Evolutionary conservation across 2,797 vertebrate genomes (phyloP).

Genomic region (Microcaecilia unicolor): DNA sequence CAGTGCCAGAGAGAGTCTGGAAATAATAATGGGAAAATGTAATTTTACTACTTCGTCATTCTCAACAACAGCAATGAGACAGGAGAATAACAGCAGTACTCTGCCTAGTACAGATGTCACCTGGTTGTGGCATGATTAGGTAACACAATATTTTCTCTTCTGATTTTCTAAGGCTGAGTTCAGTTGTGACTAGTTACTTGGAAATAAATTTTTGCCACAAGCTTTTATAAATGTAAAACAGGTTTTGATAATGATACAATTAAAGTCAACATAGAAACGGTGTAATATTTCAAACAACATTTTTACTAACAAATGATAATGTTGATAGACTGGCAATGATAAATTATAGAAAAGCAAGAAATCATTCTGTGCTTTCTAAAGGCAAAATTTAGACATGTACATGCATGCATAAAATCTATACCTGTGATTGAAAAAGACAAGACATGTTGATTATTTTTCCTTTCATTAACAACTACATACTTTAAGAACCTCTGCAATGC

Average conservation of each 20-base stretch:
- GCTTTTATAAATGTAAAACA: background rate
- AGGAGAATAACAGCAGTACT: constrained; percentile 50
- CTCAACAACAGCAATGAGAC: constrained; percentile 49
- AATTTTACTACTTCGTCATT: constrained; percentile 62
- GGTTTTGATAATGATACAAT: background rate
- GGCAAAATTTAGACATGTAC: no score
- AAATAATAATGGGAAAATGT: constrained; percentile 70
- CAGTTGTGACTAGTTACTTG: constrained; percentile 29
- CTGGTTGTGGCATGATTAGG: constrained; percentile 49
- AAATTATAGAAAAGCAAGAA: no score
- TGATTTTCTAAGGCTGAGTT: constrained; percentile 36
- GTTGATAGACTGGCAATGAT: no score
- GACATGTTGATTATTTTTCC: no score
- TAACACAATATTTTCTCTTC: constrained; percentile 37
- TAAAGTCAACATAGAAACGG: no score
- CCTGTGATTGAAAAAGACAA: no score
- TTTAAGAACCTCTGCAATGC: no score
- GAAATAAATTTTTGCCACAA: background rate
- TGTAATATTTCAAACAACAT: no score
- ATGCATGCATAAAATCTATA: no score
- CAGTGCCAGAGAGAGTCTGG: constrained; percentile 60
- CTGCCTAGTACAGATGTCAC: constrained; percentile 54
- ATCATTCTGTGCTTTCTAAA: no score
- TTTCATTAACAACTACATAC: no score
- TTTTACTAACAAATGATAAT: no score